Base-by-base conservation (phyloP, 2,888 invertebrate species). In the Ecliptopera silaceata region DNA sequence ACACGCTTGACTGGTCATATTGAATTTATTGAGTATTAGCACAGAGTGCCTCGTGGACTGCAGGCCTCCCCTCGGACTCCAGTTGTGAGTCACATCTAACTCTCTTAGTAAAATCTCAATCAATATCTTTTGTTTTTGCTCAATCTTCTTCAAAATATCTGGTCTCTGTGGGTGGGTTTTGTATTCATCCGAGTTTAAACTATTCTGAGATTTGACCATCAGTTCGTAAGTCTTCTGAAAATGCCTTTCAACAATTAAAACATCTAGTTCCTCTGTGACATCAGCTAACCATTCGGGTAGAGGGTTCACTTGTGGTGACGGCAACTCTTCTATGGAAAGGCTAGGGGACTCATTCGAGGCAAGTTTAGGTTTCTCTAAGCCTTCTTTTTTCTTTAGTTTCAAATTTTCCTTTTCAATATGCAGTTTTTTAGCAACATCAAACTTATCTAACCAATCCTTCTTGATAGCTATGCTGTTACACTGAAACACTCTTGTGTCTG, bases 401-500 rank as follows among this genome's bases (percentile, higher is more conserved):
- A 87, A 92, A 70, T 93, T 95, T 73, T 93, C 93, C 55, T 88
- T 86, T 1, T 93, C 92, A 68, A 95, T 88, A 74, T 96, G 94
- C 63, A 95, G 93, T 78, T 97, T 97, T 79, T 98, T 97, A 0
- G 97, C 96, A 66, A 95, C 93, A 77, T 98, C 98, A 79, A 98
- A 95, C 77, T 97, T 96, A 66, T 97, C 97, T 66, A 98, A 89
- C 98, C 98, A 98, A 75, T 98, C 97, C 88, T 96, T 96, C 94
- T 97, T 93, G 77, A 95, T 92, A 68, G 95, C 90, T 75, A 95
- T 93, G 67, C 96, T 96, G 62, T 96, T 95, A 72, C 97, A 97
- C 77, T 98, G 97, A 83, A 97, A 98, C 44, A 98, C 95, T 77
- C 97, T 94, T 0, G 97, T 96, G 67, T 98, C 97, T 17, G 98